Conservation (phyloP, 2,113 vertebrate species). For the Lepisosteus osseus region DNA sequence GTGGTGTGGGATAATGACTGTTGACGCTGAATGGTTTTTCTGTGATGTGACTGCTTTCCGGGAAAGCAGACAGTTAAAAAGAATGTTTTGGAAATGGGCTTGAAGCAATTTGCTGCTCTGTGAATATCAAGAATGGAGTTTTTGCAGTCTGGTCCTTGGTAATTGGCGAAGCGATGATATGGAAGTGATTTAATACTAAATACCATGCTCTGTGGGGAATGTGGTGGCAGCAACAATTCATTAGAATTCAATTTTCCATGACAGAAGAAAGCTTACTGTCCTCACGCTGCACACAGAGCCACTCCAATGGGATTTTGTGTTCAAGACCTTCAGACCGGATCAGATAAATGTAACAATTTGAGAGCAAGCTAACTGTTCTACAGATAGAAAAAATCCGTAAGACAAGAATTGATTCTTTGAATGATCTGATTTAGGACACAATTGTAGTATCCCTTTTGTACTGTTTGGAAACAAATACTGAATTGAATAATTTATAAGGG, state of each 20-base stretch:
- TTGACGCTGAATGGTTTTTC: too few species aligned
- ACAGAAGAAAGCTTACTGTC: constrained; percentile 41
- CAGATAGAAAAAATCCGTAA: too few species aligned
- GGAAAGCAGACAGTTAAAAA: constrained; percentile 12
- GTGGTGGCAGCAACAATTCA: constrained; percentile 28
- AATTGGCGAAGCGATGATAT: constrained; percentile 14
- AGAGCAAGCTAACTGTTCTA: too few species aligned
- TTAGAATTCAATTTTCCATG: constrained; percentile 44
- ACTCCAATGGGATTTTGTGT: too few species aligned
- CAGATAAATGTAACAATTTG: too few species aligned
- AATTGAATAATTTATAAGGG: too few species aligned
- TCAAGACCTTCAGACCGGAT: too few species aligned
- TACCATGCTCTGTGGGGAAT: constrained; percentile 35
- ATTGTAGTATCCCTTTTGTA: too few species aligned
- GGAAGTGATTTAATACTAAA: constrained; percentile 36
- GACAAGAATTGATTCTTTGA: too few species aligned
- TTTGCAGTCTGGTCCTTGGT: neutral
- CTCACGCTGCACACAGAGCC: constrained; percentile 25
- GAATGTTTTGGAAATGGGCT: constrained; percentile 26
- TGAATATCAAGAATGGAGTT: constrained; percentile 7
- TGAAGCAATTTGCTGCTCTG: constrained; percentile 24
- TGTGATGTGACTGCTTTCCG: neutral
- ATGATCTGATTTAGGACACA: too few species aligned
- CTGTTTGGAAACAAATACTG: too few species aligned
- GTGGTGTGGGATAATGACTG: too few species aligned